A percentile compares a stretch with the other conserved stretches of the same genome.
Conservation (phyloP, 2,797 vertebrate genomes). For the Sebastes iracundus region DNA sequence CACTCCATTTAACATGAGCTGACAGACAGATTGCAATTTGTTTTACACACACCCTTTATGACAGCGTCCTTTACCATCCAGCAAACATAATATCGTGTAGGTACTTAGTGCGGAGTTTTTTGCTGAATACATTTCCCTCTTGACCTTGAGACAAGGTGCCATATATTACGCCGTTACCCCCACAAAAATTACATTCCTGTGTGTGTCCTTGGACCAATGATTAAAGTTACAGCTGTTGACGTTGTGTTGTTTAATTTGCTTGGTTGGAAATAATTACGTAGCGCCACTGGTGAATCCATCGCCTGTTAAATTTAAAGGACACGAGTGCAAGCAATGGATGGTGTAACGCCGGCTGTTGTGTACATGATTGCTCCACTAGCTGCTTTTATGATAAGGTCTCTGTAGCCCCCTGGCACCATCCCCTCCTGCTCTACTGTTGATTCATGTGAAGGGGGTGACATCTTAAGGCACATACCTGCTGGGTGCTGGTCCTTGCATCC, state of each 20-base stretch:
- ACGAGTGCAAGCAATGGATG: conserved; percentile 13
- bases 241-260: conserved; percentile 66
- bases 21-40: conserved; percentile 80
- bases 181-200: conserved; percentile 58
- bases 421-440: conserved; percentile 48
- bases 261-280: conserved; percentile 57
- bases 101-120: conserved; percentile 62
- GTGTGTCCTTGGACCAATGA: conserved; percentile 68
- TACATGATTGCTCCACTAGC: conserved; percentile 39
- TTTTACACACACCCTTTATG: conserved; percentile 74
- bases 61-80: conserved; percentile 64
- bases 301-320: conserved; percentile 59
- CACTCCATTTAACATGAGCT: conserved; percentile 76
- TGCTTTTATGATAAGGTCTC: conserved; percentile 62
- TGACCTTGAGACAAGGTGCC: conserved; percentile 75
- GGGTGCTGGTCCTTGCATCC: conserved; percentile 37
- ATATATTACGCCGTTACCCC: conserved; percentile 49
- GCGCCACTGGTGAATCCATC: conserved; percentile 42
- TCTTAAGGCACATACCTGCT: conserved; percentile 63
- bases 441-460: conserved; percentile 64
- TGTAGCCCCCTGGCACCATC: conserved; percentile 45
- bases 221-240: conserved; percentile 74
- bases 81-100: conserved; percentile 59
- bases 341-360: conserved; percentile 27
- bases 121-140: conserved; percentile 55